Percentiles rank a stretch among this genome's conserved stretches.
Evolutionary conservation across 2,113 vertebrate genomes (phyloP).

Genomic region (Alouatta palliata): DNA sequence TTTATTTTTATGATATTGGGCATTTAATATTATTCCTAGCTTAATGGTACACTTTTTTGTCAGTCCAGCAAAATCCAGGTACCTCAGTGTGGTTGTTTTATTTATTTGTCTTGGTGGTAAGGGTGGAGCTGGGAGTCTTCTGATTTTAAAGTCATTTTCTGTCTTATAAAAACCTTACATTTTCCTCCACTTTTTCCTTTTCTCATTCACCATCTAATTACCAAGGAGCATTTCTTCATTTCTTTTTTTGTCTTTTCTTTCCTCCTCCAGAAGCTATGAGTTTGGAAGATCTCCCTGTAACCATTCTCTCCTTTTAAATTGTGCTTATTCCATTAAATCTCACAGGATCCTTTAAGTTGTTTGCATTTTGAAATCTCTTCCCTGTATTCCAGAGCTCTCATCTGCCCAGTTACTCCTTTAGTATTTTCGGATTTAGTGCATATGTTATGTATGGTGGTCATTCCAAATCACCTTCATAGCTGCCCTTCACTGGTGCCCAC

Average conservation of each 20-base stretch:
- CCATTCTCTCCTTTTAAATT: neutral
- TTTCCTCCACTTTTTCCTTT: neutral
- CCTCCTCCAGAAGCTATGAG: neutral
- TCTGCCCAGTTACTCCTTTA: neutral
- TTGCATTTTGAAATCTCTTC: neutral
- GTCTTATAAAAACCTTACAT: neutral
- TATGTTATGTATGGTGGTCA: neutral
- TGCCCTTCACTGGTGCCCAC: neutral
- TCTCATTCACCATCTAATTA: neutral
- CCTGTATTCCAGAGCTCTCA: neutral
- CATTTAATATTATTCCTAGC: neutral
- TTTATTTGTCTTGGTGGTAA: neutral
- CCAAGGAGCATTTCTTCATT: neutral
- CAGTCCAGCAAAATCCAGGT: neutral
- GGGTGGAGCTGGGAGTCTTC: neutral
- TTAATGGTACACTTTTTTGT: neutral
- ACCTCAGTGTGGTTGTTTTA: neutral
- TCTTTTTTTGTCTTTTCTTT: neutral
- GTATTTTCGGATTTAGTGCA: neutral
- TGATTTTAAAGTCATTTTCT: neutral
- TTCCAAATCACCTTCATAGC: neutral
- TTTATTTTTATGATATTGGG: neutral
- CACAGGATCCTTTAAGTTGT: neutral
- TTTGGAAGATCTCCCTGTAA: conserved; percentile 21
- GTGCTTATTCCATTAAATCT: neutral